Evolutionary conservation across 1,140 invertebrate genomes (phyloP).

Genomic region (Euschistus heros): DNA sequence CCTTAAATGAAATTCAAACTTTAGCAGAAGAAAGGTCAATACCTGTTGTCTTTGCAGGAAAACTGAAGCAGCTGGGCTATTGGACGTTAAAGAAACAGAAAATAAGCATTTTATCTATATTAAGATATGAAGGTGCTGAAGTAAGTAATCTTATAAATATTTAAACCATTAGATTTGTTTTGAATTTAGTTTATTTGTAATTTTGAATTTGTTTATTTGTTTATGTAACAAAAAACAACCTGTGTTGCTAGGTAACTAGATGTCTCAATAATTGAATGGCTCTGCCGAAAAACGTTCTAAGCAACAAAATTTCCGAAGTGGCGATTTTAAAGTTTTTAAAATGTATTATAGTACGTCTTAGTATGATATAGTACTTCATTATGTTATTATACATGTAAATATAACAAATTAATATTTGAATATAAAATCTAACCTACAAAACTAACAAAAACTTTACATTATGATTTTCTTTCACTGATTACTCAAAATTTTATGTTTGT

Average conservation of each 20-base stretch:
- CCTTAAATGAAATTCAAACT: neutral
- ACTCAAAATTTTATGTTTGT: neutral
- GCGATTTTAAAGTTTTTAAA: too few relatives aligned
- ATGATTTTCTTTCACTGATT: too few relatives aligned
- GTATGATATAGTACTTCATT: too few relatives aligned
- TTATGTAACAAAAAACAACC: neutral
- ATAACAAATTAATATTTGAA: too few relatives aligned
- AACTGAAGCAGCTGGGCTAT: conserved; percentile 14
- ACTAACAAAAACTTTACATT: too few relatives aligned
- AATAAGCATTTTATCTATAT: conserved; percentile 20
- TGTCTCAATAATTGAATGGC: too few relatives aligned
- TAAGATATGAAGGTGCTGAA: conserved; percentile 21
- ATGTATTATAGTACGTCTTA: too few relatives aligned
- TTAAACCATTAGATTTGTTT: neutral
- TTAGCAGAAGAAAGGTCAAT: neutral
- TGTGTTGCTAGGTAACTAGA: neutral
- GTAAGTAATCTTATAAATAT: conserved; percentile 2
- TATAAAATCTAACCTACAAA: too few relatives aligned
- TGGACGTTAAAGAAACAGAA: conserved; percentile 18
- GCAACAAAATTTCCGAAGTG: too few relatives aligned
- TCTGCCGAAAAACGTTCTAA: too few relatives aligned
- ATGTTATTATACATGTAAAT: too few relatives aligned
- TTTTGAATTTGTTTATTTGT: neutral
- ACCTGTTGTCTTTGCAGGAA: conserved; percentile 12
- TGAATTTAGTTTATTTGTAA: neutral